Evolutionary conservation across 2,113 vertebrate species (phyloP).

Genomic region (Prionailurus viverrinus): DNA sequence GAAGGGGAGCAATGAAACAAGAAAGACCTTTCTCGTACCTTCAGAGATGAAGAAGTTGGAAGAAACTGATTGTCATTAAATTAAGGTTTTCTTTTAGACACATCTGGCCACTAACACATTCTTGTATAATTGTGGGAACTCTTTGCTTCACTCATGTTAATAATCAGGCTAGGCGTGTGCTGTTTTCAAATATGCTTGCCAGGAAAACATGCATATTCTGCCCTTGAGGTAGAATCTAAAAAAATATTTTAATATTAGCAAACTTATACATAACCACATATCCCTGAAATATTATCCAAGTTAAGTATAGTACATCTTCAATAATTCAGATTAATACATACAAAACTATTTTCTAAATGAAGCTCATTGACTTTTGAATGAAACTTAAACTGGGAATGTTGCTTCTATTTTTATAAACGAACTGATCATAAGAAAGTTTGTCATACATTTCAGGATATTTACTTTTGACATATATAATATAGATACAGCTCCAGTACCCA

Average conservation of each 20-base stretch:
- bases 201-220: neutral
- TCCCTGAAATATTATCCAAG: neutral
- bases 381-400: neutral
- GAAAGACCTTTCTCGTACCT: slow-evolving; percentile 56
- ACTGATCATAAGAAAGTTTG: neutral
- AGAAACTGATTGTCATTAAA: slow-evolving; percentile 63
- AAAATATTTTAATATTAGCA: slow-evolving; percentile 8
- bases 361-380: neutral
- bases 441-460: neutral
- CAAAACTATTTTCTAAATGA: neutral
- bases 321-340: neutral
- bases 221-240: neutral
- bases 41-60: slow-evolving; percentile 52
- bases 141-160: neutral
- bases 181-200: slow-evolving; percentile 34
- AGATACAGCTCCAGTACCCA: neutral
- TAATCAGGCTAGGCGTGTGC: neutral
- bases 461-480: neutral
- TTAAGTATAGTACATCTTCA: neutral
- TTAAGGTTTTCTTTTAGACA: slow-evolving; percentile 49
- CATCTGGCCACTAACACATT: slow-evolving; percentile 1
- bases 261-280: neutral
- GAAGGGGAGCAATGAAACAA: slow-evolving; percentile 64
- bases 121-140: slow-evolving; percentile 11
- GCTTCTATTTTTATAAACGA: neutral